Base-by-base conservation (phyloP, 1,140 invertebrate genomes). In the Acromyrmex charruanus region DNA sequence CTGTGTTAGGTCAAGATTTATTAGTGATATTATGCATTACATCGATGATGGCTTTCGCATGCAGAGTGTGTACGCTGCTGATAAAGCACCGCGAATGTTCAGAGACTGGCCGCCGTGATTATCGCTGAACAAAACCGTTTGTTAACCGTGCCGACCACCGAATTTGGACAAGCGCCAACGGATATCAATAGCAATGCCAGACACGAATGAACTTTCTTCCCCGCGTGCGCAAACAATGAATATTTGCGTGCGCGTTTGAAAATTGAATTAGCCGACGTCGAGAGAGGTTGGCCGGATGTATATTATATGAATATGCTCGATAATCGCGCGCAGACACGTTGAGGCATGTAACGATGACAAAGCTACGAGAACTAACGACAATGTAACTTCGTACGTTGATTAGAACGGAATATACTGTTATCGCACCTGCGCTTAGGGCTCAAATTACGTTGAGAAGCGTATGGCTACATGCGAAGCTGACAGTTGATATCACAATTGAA, bases 121-220 rank as follows among this genome's bases (percentile, higher is more conserved):
- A 74, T 75, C 80, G 55, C 4, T 12, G 80, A 61, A 75, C 69
- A 84, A 84, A 84, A 84, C 55, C 69, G 69, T 84, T 84, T 58
- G 80, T 84, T 84, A 75, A 61, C 16, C 55, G 39, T 18, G 18
- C 55, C 69, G 55, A 61, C 25, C 68, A 61, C 28, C 77, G 69
- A 49, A 72, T 82, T 84, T 84, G 80, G 80, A 9, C 51, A 16
- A 18, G 18, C 69, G 69, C 80, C 80, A 84, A 25, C 53, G 18
- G 55, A 61, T 84, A 84, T 84, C 80, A 84, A 84, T 84, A 84
- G 69, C 55, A 61, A 74, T 35, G 69, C 55, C 55, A 31, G 66
- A 72, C 68, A 49, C 80, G 55, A 84, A 51, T 74, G 55, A 49
- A 44, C 66, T 74, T 84, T 84, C 80, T 84, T 84, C 59, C 39